phyloP scores from a whole-genome alignment of 2,113 vertebrate species.

The Phaetusa simplex region DNA sequence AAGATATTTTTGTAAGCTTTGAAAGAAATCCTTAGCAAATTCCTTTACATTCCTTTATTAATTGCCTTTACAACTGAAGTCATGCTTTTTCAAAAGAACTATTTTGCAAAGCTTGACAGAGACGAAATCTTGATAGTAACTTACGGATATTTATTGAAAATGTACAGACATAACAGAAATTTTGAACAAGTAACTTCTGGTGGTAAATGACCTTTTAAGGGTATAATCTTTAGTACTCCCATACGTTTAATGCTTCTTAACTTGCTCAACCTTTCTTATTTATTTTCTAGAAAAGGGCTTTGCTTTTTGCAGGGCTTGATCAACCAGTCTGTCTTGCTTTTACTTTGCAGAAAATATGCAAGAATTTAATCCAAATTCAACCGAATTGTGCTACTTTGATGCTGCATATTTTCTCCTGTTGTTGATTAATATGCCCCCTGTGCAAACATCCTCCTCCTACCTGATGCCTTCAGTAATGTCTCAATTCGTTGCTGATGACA shows the following conservation, averaged over 20 bases:
- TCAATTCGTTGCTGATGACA: conserved; percentile 33
- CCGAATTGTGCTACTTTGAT: neutral
- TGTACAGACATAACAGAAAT: neutral
- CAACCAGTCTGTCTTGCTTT: neutral
- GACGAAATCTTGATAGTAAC: neutral
- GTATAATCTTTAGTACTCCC: neutral
- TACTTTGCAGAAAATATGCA: neutral
- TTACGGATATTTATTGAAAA: neutral
- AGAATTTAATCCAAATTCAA: conserved; percentile 15
- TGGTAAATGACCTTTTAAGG: neutral
- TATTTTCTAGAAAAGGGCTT: neutral
- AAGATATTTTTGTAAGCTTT: neutral
- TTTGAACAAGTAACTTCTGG: neutral
- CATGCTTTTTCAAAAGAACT: neutral
- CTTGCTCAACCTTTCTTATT: neutral
- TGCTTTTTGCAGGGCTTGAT: neutral
- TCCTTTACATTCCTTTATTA: neutral
- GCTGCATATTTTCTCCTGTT: neutral
- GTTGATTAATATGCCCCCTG: neutral
- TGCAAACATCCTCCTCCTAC: conserved; percentile 24
- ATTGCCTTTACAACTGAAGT: neutral
- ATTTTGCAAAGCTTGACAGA: neutral
- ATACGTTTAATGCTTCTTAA: neutral
- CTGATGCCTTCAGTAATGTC: conserved; percentile 17
- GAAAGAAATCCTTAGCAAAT: neutral